Conservation (phyloP, 2,888 invertebrate genomes). For the Strigamia maritima region DNA sequence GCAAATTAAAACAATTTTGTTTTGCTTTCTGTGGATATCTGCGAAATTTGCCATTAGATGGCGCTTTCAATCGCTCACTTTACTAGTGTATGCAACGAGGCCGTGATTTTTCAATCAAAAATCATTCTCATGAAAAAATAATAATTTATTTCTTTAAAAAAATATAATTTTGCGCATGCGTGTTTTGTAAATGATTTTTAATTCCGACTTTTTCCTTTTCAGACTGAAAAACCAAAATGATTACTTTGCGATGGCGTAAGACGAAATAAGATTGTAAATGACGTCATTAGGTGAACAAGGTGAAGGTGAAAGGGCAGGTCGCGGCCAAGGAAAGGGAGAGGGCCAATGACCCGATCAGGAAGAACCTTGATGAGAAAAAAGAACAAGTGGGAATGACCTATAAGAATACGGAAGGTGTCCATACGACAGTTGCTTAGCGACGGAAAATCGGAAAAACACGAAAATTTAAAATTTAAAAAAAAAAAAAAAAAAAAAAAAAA, state of each 20-base stretch:
- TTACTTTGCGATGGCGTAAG: neutral
- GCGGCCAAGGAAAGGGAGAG: conserved; percentile 34
- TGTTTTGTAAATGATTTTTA: no score
- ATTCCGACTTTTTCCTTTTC: no score
- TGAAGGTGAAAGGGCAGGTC: conserved; percentile 34
- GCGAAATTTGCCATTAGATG: no score
- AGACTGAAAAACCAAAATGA: neutral
- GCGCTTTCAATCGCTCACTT: no score
- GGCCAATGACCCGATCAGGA: conserved; percentile 29
- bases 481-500: neutral
- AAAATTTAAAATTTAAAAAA: neutral
- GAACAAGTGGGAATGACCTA: conserved; percentile 1
- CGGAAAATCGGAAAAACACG: neutral
- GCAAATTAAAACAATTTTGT: no score
- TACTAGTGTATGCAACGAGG: no score
- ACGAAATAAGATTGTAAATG: neutral
- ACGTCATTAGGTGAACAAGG: neutral
- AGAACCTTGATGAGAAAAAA: conserved; percentile 24
- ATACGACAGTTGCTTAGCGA: neutral
- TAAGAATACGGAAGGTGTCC: neutral
- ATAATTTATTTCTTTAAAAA: no score
- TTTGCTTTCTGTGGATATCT: no score
- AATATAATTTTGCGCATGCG: no score
- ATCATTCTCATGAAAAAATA: no score
- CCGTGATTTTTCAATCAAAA: no score